Evolutionary conservation across 2,797 vertebrate genomes (phyloP).

Genomic region (Chaetodon trifasciatus): DNA sequence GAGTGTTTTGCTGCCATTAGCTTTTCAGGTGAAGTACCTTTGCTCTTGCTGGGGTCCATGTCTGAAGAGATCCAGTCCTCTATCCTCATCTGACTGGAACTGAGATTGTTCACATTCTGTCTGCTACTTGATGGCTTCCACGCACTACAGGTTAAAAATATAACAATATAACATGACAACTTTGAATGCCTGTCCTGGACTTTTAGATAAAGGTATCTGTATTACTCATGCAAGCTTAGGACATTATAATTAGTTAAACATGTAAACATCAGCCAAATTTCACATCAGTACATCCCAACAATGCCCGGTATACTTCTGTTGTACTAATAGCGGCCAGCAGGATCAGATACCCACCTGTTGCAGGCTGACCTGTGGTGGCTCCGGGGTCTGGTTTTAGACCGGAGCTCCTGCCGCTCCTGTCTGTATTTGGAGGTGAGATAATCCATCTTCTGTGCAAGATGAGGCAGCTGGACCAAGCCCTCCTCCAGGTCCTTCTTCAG

Average conservation of each 20-base stretch:
- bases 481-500: constrained; percentile 84
- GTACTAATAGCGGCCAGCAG: not conserved
- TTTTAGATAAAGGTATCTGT: not conserved
- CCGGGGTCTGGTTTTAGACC: constrained; percentile 61
- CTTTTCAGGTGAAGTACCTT: constrained; percentile 62
- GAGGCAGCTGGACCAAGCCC: constrained; percentile 81
- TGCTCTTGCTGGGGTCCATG: constrained; percentile 76
- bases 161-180: not conserved
- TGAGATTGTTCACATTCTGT: constrained; percentile 40
- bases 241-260: not conserved
- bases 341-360: constrained; percentile 68
- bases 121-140: constrained; percentile 48
- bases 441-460: constrained; percentile 79
- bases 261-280: not conserved
- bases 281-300: not conserved
- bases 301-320: not conserved
- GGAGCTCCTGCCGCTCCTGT: constrained; percentile 67
- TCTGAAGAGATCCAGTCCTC: constrained; percentile 85
- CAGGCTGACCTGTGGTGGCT: constrained; percentile 46
- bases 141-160: constrained; percentile 36
- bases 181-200: not conserved
- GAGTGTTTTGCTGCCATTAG: not conserved
- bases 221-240: not conserved
- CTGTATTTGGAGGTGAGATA: constrained; percentile 71
- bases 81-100: constrained; percentile 54